Base-by-base conservation (phyloP, 2,113 vertebrate genomes). In the Clarias batrachus region DNA sequence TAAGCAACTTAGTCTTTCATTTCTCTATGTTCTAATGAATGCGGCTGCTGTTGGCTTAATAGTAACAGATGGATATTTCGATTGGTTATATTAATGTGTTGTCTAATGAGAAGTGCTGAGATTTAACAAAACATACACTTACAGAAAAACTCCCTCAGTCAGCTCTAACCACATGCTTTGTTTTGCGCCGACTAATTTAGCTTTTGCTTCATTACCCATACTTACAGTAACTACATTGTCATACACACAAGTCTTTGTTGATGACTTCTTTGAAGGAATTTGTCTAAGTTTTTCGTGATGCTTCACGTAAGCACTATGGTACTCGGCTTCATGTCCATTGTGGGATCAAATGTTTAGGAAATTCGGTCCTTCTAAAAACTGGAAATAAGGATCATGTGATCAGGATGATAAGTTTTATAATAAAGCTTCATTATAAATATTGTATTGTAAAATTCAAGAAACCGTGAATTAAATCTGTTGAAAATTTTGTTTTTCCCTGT, bases 321-420 rank as follows among this genome's bases (percentile, higher is more conserved):
- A 63, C 82, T 91, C 70, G 87, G 88, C 90, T 91, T 90, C 77
- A 66, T 68, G 86, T 85, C 63, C 68, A 79, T 65, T 74, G 66
- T 77, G 80, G 87, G 68, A 86, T 87, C 59, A 76, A 78, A 74
- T 90, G 85, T 85, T 88, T 77, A 71, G 85, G 57, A 90, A 71
- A 85, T 78, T 85, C 14, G 41, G 80, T 74, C 9, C 21, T 23
- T 84, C 16, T 62, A 68, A 88, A 90, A 74, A 78, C 48, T 41
- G 8, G 16, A 30, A 81, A 48, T 62, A 52, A 23, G 82, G 25
- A 33, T 76, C 52, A 27, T 83, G 30, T 87, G 68, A 66, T 41
- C 57, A 62, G 30, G 78, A 62, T 81, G 14, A 59, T 56, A 30
- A 11, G 0, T 17, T 7, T 16, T 48, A 48, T 48, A 48, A 48